Base-by-base conservation (phyloP, 1,140 invertebrate genomes). In the Heliothis virescens region DNA sequence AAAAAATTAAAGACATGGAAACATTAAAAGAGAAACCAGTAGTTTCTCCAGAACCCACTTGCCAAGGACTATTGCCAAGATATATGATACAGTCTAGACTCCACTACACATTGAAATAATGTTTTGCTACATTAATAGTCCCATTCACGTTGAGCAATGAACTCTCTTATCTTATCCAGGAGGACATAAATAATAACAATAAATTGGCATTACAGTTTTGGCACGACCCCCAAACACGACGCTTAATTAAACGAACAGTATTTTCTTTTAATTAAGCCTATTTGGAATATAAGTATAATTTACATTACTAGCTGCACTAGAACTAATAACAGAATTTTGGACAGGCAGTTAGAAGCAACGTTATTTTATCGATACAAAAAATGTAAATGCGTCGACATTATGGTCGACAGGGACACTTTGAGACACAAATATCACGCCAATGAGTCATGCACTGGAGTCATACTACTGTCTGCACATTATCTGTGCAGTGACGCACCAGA, bases 401-500 rank as follows among this genome's bases (percentile, higher is more conserved):
- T 7, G 18, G 50, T 11, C 15, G 62, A 26, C 21, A 65, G 62
- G 41, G 18, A 67, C 63, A 41, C 63, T 48, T 29, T 29, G 50
- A 55, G 69, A 55, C 41, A 60, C 41, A 41, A 75, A 75, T 75
- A 75, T 75, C 72, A 50, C 34, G 72, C 50, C 72, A 62, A 48
- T 75, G 72, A 75, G 16, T 75, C 72, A 74, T 60, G 50, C 34
- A 47, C n/a, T 60, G 72, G 55, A 74, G 55, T 72, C 50, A 71
- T 21, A 50, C 67, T 50, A 41, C 52, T 41, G 69, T 60, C 41
- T 67, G 63, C 63, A 67, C 41, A 67, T 67, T 67, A 67, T 67
- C 63, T 67, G 69, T 52, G 67, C 41, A 50, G 57, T 75, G 72
- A 75, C 72, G 72, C 72, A 75, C 72, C 53, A 75, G 26, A 12